Evolutionary conservation across 1,140 invertebrate genomes (phyloP).

Genomic region (Micrasema longulum): DNA sequence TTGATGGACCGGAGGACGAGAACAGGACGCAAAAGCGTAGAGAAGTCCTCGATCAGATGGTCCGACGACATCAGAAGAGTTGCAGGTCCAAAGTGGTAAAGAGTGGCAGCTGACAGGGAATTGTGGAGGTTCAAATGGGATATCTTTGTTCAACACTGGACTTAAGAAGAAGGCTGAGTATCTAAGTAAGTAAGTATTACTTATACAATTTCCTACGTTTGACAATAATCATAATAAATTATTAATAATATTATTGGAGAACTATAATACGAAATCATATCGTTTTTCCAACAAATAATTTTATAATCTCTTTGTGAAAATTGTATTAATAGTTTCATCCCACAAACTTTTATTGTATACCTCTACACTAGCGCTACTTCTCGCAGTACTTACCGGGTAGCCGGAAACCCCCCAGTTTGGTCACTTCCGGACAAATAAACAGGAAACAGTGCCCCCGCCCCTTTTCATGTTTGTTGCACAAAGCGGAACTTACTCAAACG

Average conservation of each 20-base stretch:
- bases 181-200: no score
- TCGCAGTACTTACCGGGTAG: neutral
- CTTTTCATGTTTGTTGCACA: neutral
- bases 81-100: no score
- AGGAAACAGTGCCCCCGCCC: neutral
- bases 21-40: no score
- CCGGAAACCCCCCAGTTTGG: neutral
- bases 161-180: no score
- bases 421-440: slow-evolving; percentile 10
- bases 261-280: neutral
- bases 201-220: neutral
- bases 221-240: neutral
- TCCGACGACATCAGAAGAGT: no score
- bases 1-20: no score
- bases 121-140: no score
- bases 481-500: neutral
- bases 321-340: neutral
- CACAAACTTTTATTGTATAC: neutral
- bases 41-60: no score
- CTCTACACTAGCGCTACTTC: neutral
- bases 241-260: neutral
- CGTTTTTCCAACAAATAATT: neutral
- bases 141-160: no score
- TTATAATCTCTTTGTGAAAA: no score
- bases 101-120: no score